These are phyloP conservation scores for Eleutherodactylus coqui DNA, from an alignment of 2,797 vertebrate species.

Conservation along the genomic window DNA sequence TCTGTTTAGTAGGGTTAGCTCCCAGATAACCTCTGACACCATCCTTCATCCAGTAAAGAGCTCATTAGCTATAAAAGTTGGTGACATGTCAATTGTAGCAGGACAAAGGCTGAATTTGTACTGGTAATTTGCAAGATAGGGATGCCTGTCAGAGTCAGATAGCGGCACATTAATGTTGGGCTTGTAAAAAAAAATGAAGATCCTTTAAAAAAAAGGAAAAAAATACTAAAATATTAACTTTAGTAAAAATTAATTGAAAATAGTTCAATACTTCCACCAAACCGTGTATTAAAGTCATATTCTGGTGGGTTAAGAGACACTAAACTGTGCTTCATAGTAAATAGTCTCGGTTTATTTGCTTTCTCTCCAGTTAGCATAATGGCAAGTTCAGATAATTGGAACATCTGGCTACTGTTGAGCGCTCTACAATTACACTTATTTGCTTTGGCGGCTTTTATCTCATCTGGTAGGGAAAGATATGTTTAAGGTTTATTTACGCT, in stretches of 20 bases:
- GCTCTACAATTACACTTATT: conserved; percentile 30
- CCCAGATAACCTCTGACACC: conserved; percentile 86
- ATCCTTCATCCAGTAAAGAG: conserved; percentile 78
- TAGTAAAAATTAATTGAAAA: background rate
- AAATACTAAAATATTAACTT: background rate
- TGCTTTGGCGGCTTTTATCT: conserved; percentile 25
- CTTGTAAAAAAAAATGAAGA: conserved; percentile 60
- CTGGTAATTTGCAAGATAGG: conserved; percentile 72
- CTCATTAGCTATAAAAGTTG: conserved; percentile 94
- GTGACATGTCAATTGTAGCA: conserved; percentile 91
- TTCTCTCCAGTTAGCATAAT: conserved; percentile 34
- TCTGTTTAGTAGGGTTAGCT: conserved; percentile 89
- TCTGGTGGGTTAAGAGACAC: conserved; percentile 1
- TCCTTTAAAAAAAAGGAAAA: background rate
- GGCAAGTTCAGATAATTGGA: conserved; percentile 37
- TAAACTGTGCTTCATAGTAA: conserved; percentile 20
- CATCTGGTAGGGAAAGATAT: conserved; percentile 33
- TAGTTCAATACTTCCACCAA: background rate
- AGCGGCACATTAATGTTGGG: conserved; percentile 68
- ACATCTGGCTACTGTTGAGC: conserved; percentile 42
- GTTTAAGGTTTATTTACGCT: conserved; percentile 27
- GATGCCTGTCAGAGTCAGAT: conserved; percentile 75
- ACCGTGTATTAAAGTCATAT: background rate
- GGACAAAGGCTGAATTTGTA: conserved; percentile 79
- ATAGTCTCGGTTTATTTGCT: conserved; percentile 22